Evolutionary conservation across 2,888 invertebrate species (phyloP).

Genomic region (Tinea semifulvella): DNA sequence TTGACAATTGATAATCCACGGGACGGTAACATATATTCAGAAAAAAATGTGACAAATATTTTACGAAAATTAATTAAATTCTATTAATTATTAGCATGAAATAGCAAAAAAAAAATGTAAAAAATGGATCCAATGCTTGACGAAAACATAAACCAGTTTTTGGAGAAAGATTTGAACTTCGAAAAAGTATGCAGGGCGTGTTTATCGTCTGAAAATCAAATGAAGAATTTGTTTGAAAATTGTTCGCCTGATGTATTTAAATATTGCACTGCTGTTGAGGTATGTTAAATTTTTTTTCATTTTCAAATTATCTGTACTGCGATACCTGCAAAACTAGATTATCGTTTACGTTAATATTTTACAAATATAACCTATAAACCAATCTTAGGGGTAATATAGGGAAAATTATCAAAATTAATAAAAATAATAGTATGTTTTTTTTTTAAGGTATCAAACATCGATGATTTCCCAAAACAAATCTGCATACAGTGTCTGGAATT

Average conservation of each 20-base stretch:
- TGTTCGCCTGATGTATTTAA: constrained; percentile 50
- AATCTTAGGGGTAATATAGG: too few species aligned
- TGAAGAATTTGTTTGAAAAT: constrained; percentile 47
- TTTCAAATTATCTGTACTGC: neutral
- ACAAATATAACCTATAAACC: too few species aligned
- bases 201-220: constrained; percentile 43
- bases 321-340: too few species aligned
- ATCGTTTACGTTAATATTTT: too few species aligned
- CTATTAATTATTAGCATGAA: too few species aligned
- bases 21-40: too few species aligned
- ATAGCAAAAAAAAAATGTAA: neutral
- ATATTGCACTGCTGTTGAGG: constrained; percentile 58
- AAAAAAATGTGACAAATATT: too few species aligned
- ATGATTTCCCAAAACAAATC: constrained; percentile 46
- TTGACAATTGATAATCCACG: too few species aligned
- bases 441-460: constrained; percentile 43
- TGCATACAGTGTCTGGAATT: constrained; percentile 52
- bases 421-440: neutral
- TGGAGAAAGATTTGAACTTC: neutral
- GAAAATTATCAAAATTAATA: too few species aligned
- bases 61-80: too few species aligned
- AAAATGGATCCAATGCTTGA: neutral
- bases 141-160: neutral
- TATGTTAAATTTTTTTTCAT: constrained; percentile 22
- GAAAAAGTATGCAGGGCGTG: constrained; percentile 51